phyloP scores from a whole-genome alignment of 2,113 vertebrate genomes.

The Circaetus gallicus region DNA sequence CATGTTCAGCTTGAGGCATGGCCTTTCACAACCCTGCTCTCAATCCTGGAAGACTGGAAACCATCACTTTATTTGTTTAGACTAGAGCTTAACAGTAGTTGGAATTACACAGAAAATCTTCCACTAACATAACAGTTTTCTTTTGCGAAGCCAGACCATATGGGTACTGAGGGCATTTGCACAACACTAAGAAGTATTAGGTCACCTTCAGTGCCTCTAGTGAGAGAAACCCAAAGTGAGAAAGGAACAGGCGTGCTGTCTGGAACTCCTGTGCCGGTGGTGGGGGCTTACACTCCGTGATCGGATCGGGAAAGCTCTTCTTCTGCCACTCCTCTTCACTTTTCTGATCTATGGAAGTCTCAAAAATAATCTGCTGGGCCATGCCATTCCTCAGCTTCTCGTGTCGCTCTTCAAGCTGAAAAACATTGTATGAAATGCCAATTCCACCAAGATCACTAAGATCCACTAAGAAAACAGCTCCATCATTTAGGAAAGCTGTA shows the following conservation, averaged over 20 bases:
- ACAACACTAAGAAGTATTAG: not conserved
- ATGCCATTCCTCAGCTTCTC: slow-evolving; percentile 88
- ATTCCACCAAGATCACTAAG: not conserved
- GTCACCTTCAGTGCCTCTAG: slow-evolving; percentile 92
- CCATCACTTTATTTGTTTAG: not conserved
- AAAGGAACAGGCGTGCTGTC: slow-evolving; percentile 93
- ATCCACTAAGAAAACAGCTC: not conserved
- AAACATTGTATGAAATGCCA: not conserved
- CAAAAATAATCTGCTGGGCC: slow-evolving; percentile 90
- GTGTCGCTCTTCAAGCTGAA: slow-evolving; percentile 88
- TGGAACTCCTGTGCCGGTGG: slow-evolving; percentile 92
- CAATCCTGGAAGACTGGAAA: not conserved
- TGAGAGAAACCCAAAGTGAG: slow-evolving; percentile 93
- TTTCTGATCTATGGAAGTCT: slow-evolving; percentile 82
- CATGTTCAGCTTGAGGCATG: not conserved
- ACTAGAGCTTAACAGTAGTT: not conserved
- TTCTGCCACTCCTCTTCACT: slow-evolving; percentile 84
- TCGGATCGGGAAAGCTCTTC: slow-evolving; percentile 86
- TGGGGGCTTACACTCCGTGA: slow-evolving; percentile 89
- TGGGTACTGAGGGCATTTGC: not conserved
- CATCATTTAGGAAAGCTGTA: not conserved
- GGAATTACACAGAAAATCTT: not conserved
- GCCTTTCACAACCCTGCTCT: not conserved
- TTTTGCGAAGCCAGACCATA: not conserved
- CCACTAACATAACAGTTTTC: not conserved